Evolutionary conservation across 1,140 invertebrate genomes (phyloP).

Genomic region (Gonatopus flavifemur): DNA sequence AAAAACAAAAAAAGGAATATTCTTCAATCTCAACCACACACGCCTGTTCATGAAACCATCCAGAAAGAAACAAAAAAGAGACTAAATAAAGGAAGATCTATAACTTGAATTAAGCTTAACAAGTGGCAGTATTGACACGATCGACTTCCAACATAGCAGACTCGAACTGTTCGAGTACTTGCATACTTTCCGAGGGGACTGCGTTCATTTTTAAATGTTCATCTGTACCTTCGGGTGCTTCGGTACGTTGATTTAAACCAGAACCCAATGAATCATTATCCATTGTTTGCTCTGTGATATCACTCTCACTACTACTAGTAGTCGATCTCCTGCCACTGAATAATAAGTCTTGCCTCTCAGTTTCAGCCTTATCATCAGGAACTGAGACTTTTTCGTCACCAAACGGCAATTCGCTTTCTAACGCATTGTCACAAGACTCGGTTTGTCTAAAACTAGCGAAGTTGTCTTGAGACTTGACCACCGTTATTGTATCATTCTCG

Average conservation of each 20-base stretch:
- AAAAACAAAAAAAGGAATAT: no score
- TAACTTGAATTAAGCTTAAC: conserved; percentile 28
- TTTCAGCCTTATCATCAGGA: conserved; percentile 45
- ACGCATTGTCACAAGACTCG: no score
- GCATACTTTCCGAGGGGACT: conserved; percentile 28
- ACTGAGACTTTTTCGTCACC: conserved; percentile 32
- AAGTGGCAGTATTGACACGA: conserved; percentile 30
- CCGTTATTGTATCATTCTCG: no score
- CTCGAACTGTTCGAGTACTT: conserved; percentile 37
- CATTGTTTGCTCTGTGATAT: conserved; percentile 27
- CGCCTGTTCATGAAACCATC: no score
- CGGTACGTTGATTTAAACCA: conserved; percentile 6
- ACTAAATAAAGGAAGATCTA: no score
- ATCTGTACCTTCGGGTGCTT: conserved; percentile 18
- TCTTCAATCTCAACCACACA: no score
- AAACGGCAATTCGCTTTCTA: no score
- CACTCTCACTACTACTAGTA: conserved; percentile 19
- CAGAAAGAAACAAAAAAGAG: no score
- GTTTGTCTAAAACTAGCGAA: no score
- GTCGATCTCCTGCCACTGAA: conserved; percentile 20
- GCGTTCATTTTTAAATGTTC: conserved; percentile 23
- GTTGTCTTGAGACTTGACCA: no score
- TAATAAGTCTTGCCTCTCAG: conserved; percentile 36
- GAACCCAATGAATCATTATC: conserved; percentile 2
- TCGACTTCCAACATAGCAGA: conserved; percentile 31